Base-by-base conservation (phyloP, 2,113 vertebrate species). In the Hippocampus mohnikei region DNA sequence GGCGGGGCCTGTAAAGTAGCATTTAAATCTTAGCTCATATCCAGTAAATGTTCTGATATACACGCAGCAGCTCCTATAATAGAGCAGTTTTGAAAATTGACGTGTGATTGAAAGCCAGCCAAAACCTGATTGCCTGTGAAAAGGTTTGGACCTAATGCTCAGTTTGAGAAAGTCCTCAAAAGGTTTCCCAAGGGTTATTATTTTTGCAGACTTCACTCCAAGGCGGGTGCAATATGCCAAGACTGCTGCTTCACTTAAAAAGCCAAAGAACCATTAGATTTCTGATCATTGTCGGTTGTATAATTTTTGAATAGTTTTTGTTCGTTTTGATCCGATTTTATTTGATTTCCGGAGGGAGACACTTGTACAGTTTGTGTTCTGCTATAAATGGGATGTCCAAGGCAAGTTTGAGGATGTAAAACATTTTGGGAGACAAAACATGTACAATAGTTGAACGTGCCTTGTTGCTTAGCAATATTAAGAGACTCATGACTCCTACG, bases 211-310 rank as follows among this genome's bases (percentile, higher is more conserved):
- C 40, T 25, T 65, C 10, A 63, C 40, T 42, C 61, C 2, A 64
- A 76, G 63, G 72, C 58, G 10, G 75, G 70, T 70, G 74, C 77
- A 71, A 73, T 71, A 79, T 27, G 42, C 67, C 33, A 20, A 76
- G 18, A 61, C 52, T 73, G 73, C 81, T 63, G 29, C 65, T 75
- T 76, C 71, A 79, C 69, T 67, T 62, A 75, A 42, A 42, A 72
- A 76, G 78, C 85, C 88, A 89, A 87, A 88, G 77, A 82, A 55
- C 82, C 40, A 53, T 59, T 80, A 73, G 83, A 80, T 85, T 82
- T 66, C 37, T 66, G 71, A 25, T 85, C 81, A 84, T 82, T 87
- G 61, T 82, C 41, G 77, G 75, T 81, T 82, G 71, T 85, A 78
- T 80, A 75, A 83, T 83, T 85, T 76, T 65, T 74, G 61, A 73